These are phyloP conservation scores for Cetonia aurata DNA, from an alignment of 2,888 invertebrate genomes.

Conservation along the genomic window DNA sequence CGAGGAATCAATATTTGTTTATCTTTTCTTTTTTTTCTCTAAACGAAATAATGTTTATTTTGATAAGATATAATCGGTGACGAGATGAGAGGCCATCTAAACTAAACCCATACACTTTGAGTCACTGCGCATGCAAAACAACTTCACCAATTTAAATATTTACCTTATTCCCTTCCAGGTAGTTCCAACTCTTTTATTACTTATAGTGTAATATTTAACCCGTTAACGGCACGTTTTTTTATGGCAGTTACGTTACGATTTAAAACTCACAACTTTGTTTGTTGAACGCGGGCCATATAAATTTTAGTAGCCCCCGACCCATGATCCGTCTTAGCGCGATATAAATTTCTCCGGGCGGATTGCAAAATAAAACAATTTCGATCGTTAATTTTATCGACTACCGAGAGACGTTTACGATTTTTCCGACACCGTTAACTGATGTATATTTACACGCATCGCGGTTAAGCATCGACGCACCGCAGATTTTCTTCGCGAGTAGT, in stretches of 20 bases:
- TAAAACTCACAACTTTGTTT: conserved; percentile 33
- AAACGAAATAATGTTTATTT: conserved; percentile 14
- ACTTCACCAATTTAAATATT: conserved; percentile 25
- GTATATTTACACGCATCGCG: conserved; percentile 12
- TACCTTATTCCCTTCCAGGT: conserved; percentile 25
- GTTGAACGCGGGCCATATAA: conserved; percentile 22
- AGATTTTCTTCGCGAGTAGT: conserved; percentile 3
- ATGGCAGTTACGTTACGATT: conserved; percentile 19
- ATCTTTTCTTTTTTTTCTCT: background rate
- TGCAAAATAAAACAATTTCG: conserved; percentile 37
- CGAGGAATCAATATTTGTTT: conserved; percentile 13
- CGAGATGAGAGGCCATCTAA: background rate
- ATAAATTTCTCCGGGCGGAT: conserved; percentile 14
- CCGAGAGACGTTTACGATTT: conserved; percentile 35
- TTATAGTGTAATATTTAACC: conserved; percentile 28
- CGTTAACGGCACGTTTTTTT: background rate
- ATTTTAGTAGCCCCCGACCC: conserved; percentile 23
- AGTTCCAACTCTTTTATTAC: conserved; percentile 17
- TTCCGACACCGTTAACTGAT: conserved; percentile 6
- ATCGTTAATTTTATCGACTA: conserved; percentile 35
- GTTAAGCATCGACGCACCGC: conserved; percentile 4
- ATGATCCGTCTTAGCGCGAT: conserved; percentile 22
- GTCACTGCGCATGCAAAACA: background rate
- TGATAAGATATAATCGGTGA: conserved; percentile 20
- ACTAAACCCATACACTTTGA: background rate